Evolutionary conservation across 1,140 invertebrate genomes (phyloP).

Genomic region (Sminthurides bifidus): DNA sequence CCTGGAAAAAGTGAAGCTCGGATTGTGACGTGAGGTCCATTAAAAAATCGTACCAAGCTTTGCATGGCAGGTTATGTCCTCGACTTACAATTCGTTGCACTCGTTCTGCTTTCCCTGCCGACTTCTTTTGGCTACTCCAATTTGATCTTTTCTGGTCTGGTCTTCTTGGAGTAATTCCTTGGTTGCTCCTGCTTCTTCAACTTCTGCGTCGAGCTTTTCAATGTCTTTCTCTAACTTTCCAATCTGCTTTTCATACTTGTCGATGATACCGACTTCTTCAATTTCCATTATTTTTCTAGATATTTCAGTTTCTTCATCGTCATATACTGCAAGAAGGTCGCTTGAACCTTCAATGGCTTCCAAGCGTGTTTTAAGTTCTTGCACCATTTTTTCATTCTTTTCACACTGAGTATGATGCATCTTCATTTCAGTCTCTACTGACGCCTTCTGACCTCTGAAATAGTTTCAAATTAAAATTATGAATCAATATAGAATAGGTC

Average conservation of each 20-base stretch:
- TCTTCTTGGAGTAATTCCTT: constrained; percentile 12
- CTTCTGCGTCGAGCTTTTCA: constrained; percentile 27
- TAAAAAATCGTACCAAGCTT: no score
- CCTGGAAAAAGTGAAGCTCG: no score
- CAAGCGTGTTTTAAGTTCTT: constrained; percentile 6
- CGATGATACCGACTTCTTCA: constrained; percentile 17
- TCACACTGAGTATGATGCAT: constrained; percentile 38
- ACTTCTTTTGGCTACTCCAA: constrained; percentile 42
- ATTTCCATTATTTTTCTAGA: constrained; percentile 13
- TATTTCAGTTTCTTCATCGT: constrained; percentile 12
- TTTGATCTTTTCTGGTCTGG: constrained; percentile 30
- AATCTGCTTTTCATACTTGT: constrained; percentile 21
- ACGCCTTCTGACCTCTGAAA: constrained; percentile 9
- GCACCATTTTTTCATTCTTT: constrained; percentile 34
- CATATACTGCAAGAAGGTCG: constrained; percentile 10
- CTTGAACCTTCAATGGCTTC: constrained; percentile 13
- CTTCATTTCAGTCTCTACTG: constrained; percentile 37
- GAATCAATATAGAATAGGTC: neutral
- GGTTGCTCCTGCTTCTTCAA: constrained; percentile 33
- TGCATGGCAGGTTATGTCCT: no score
- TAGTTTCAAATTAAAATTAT: neutral
- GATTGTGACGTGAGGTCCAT: no score
- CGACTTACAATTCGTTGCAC: constrained; percentile 33
- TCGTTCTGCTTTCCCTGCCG: constrained; percentile 39
- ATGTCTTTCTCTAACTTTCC: constrained; percentile 29